These are phyloP conservation scores for Crotalus viridis DNA, from an alignment of 2,113 vertebrate genomes.

Conservation along the genomic window DNA sequence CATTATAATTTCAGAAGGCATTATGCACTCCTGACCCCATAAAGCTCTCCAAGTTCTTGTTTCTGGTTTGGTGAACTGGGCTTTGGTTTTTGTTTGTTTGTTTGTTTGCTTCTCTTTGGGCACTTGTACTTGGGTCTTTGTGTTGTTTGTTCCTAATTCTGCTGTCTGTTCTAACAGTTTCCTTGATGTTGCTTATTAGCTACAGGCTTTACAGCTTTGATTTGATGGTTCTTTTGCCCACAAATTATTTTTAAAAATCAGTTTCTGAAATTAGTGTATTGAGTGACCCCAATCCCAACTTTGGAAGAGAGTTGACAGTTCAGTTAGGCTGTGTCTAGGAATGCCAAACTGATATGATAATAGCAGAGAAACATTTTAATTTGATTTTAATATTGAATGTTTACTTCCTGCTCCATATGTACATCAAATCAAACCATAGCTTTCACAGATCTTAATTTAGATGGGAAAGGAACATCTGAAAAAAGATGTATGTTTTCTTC, in stretches of 20 bases:
- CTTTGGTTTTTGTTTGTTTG: too few relatives aligned
- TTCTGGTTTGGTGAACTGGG: neutral
- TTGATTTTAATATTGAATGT: neutral
- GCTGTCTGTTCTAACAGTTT: neutral
- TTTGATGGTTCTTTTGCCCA: neutral
- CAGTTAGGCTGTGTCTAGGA: neutral
- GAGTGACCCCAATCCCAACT: neutral
- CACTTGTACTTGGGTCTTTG: neutral
- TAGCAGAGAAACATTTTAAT: neutral
- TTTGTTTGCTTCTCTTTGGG: neutral
- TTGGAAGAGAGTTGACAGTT: neutral
- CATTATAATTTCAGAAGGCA: neutral
- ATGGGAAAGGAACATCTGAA: neutral
- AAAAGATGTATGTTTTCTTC: constrained; percentile 27
- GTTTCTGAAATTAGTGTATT: neutral
- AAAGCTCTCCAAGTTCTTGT: neutral
- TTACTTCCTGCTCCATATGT: neutral
- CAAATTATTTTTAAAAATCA: neutral
- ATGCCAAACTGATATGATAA: neutral
- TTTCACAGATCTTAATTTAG: neutral
- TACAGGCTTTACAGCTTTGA: neutral
- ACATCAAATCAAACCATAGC: neutral
- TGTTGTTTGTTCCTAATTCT: neutral
- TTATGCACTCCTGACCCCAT: neutral
- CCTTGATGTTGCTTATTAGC: neutral